Evolutionary conservation across 1,140 invertebrate species (phyloP).

Genomic region (Drosophila nebulosa): DNA sequence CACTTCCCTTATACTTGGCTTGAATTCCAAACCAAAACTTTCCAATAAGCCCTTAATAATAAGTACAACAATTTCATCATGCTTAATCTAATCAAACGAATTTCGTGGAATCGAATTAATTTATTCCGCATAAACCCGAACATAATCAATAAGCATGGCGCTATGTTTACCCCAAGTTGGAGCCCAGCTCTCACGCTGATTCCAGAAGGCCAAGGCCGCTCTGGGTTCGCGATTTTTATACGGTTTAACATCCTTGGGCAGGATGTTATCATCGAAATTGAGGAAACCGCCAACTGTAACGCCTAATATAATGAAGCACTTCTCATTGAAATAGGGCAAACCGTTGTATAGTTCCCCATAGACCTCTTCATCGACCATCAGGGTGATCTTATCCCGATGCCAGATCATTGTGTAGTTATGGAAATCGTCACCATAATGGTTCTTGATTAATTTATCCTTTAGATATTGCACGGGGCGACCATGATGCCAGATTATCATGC

Average conservation of each 20-base stretch:
- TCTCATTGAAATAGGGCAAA: slow-evolving; percentile 48
- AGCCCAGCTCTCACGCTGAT: slow-evolving; percentile 37
- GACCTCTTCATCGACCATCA: slow-evolving; percentile 83
- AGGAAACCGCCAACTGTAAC: slow-evolving; percentile 67
- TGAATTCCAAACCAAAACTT: too few species aligned
- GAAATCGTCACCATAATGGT: slow-evolving; percentile 83
- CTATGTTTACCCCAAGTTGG: slow-evolving; percentile 52
- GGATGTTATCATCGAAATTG: slow-evolving; percentile 58
- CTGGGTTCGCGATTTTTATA: slow-evolving; percentile 58
- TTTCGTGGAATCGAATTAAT: not conserved
- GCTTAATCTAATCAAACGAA: not conserved
- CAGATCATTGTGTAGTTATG: slow-evolving; percentile 86
- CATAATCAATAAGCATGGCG: slow-evolving; percentile 55
- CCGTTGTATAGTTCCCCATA: slow-evolving; percentile 61
- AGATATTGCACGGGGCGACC: slow-evolving; percentile 24
- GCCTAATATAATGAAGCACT: slow-evolving; percentile 68
- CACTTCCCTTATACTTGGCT: too few species aligned
- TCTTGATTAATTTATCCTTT: slow-evolving; percentile 29
- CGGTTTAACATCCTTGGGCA: slow-evolving; percentile 55
- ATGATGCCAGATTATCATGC: slow-evolving; percentile 49
- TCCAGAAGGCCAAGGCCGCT: slow-evolving; percentile 63
- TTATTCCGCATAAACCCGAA: slow-evolving; percentile 55
- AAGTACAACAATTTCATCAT: not conserved
- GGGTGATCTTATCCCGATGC: slow-evolving; percentile 82
- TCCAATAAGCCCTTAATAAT: not conserved